Evolutionary conservation across 2,797 vertebrate genomes (phyloP), one percentile per base, ranked within the genome.

Genomic region (Dendrocincla fuliginosa): DNA sequence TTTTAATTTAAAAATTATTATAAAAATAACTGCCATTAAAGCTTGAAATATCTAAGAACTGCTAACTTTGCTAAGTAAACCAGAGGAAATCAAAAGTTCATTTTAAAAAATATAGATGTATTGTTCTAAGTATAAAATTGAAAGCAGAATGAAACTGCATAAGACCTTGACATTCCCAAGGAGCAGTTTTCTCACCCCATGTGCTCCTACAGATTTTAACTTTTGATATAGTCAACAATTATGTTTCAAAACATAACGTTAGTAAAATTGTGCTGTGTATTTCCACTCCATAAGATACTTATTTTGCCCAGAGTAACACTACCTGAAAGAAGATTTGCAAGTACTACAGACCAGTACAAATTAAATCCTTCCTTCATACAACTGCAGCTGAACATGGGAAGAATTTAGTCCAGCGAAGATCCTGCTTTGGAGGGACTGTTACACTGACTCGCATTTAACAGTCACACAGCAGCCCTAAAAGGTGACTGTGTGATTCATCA

Each of bases 11-110:
- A 87, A 87, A 84, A 90, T 37, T 9, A 35, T 33, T 97, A 97
- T 84, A 97, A 98, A 97, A 97, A 95, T 88, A 94, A 60, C 67
- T 88, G 91, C 83, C 76, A 83, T 94, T 86, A 78, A 97, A 97
- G 84, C 78, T 96, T 97, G 84, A 67, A 94, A 82, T 90, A 87
- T 64, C 61, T 86, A 90, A 56, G 42, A 95, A 71, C 93, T 82
- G 77, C 39, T 85, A 42, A 60, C 93, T 93, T 95, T 90, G 60
- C 65, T 89, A 79, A 89, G 78, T 94, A 88, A 97, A 85, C 76
- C 60, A 79, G 74, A 92, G 77, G 79, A 96, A 93, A 76, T 61
- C 84, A 85, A 56, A 84, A 84, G 81, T 47, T 52, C 46, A 35
- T 93, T 82, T 75, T 27, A 57, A 95, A 97, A 93, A 96, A 93